phyloP scores from a whole-genome alignment of 2,113 vertebrate genomes.

The Podilymbus podiceps region DNA sequence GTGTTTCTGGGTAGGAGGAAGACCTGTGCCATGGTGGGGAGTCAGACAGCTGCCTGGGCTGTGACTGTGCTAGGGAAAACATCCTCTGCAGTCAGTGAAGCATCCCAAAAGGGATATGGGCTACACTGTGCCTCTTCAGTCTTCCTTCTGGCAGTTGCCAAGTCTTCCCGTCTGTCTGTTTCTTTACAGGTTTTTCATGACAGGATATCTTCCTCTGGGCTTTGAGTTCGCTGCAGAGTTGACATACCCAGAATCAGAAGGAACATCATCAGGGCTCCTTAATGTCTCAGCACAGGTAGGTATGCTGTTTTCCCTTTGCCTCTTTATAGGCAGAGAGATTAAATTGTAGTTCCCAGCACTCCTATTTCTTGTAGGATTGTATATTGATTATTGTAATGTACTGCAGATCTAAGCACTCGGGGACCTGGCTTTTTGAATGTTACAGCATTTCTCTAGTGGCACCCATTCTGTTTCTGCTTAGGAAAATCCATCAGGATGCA shows the following conservation, averaged over 20 bases:
- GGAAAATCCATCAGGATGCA: neutral
- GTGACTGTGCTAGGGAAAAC: neutral
- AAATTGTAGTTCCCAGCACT: neutral
- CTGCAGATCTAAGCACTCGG: neutral
- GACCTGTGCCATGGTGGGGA: neutral
- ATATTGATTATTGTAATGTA: neutral
- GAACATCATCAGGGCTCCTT: constrained; percentile 92
- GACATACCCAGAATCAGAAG: constrained; percentile 94
- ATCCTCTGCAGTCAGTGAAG: neutral
- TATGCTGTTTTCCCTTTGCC: neutral
- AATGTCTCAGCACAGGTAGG: constrained; percentile 93
- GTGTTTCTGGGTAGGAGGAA: neutral
- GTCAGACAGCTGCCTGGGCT: neutral
- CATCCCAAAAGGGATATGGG: neutral
- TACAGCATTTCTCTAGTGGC: neutral
- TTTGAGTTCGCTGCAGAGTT: constrained; percentile 96
- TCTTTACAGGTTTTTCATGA: constrained; percentile 91
- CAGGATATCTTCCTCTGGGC: constrained; percentile 91
- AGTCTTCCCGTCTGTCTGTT: neutral
- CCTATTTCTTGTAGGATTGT: neutral
- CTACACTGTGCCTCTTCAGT: neutral
- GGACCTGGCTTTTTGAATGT: neutral
- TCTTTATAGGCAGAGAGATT: neutral
- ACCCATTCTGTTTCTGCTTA: neutral
- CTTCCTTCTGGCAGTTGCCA: neutral